Conservation (phyloP, 2,113 vertebrate species). For the Heptranchias perlo region DNA sequence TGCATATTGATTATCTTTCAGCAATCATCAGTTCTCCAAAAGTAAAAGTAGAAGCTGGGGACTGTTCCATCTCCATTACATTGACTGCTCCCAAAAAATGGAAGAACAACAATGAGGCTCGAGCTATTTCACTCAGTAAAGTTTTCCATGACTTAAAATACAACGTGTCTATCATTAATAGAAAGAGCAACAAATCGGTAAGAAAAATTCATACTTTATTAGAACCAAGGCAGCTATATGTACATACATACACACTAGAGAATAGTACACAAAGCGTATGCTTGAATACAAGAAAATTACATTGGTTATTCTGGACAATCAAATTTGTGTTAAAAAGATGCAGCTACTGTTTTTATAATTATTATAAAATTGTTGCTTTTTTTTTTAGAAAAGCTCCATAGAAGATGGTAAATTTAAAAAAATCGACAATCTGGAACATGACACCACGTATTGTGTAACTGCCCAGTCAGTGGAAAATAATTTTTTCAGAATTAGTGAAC, state of each 20-base stretch:
- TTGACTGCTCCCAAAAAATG: conserved; percentile 72
- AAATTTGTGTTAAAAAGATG: background rate
- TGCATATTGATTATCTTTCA: conserved; percentile 45
- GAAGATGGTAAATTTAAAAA: conserved; percentile 52
- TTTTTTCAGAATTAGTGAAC: conserved; percentile 42
- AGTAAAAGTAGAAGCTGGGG: conserved; percentile 56
- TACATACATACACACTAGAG: background rate
- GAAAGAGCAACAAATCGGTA: conserved; percentile 56
- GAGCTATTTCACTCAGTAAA: conserved; percentile 53
- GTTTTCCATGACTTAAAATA: conserved; percentile 67
- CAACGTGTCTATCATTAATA: conserved; percentile 63
- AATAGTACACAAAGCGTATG: background rate
- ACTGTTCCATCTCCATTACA: conserved; percentile 59
- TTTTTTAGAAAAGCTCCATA: conserved; percentile 56
- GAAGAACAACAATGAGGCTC: conserved; percentile 48
- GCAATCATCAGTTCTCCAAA: conserved; percentile 71
- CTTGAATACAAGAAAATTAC: background rate
- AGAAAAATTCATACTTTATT: conserved; percentile 43
- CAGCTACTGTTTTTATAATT: background rate
- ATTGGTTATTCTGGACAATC: background rate
- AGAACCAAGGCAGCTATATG: background rate
- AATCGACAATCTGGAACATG: conserved; percentile 54
- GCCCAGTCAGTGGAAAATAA: conserved; percentile 49
- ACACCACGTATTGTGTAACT: conserved; percentile 59
- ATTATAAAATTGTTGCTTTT: conserved; percentile 39